Base-by-base conservation (phyloP, 2,113 vertebrate species). In the Bos javanicus region DNA sequence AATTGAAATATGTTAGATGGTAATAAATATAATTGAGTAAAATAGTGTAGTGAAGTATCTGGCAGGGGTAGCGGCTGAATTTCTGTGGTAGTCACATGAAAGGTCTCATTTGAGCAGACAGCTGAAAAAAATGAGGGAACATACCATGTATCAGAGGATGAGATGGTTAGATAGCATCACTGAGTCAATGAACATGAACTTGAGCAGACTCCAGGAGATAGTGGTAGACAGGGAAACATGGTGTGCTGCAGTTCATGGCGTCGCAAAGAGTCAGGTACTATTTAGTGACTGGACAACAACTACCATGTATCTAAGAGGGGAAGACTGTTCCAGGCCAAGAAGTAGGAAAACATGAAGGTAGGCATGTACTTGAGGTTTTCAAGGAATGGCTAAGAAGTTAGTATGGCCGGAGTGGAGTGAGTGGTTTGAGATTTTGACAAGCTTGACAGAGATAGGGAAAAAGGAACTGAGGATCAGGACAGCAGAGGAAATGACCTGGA, bases 11-110 rank as follows among this genome's bases (percentile, higher is more conserved):
- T 19, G 15, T 81, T 97, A 86, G 17, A 54, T 88, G 91, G 28
- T 39, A 94, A 59, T 91, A 86, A 82, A 91, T 60, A 89, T 26
- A 94, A 48, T 33, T 10, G 16, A 43, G 43, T 88, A 87, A 92
- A 83, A 16, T 92, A 86, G 50, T 23, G 46, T 56, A 82, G 30
- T 1, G n/a, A 54, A 74, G 30, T 28, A 36, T 39, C 43, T 90
- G 84, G 36, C 8, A 67, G 43, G 23, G n/a, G 19, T 82, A 48
- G 3, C 54, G 74, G 39, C 39, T 36, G 4, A 74, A 90, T 97
- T 90, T 74, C 59, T 86, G 6, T 95, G 36, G 13, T 28, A 23
- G 28, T 74, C 43, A 85, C 17, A 43, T 76, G 48, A 78, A 85
- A 33, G 76, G 39, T 67, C 67, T 26, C 56, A 87, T 85, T 71